Evolutionary conservation across 2,113 vertebrate genomes (phyloP).

Genomic region (Leptobrachium leishanense): DNA sequence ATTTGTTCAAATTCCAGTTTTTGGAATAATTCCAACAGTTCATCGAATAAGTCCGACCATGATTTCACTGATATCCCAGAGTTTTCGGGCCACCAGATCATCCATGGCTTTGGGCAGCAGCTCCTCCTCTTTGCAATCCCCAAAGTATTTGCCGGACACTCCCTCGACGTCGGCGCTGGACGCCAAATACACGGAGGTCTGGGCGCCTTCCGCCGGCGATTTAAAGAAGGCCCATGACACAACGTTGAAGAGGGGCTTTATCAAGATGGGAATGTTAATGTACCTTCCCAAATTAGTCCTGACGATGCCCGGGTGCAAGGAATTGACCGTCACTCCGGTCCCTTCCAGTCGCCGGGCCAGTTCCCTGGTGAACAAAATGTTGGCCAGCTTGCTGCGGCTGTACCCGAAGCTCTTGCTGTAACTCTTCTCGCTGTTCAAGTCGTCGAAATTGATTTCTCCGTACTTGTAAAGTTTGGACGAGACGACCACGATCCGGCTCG

Average conservation of each 20-base stretch:
- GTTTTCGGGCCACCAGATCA: constrained; percentile 76
- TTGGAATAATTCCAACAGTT: constrained; percentile 19
- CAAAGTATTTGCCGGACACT: constrained; percentile 87
- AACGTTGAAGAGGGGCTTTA: constrained; percentile 82
- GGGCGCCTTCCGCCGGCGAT: constrained; percentile 87
- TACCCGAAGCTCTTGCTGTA: constrained; percentile 90
- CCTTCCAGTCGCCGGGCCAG: constrained; percentile 78
- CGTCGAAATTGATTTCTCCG: constrained; percentile 89
- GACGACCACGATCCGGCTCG: constrained; percentile 87
- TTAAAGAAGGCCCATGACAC: constrained; percentile 86
- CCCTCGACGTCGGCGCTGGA: constrained; percentile 85
- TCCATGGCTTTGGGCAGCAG: constrained; percentile 84
- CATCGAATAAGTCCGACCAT: constrained; percentile 87
- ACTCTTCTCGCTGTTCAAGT: constrained; percentile 84
- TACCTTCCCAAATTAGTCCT: constrained; percentile 87
- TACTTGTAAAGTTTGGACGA: constrained; percentile 96
- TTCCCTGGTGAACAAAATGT: constrained; percentile 85
- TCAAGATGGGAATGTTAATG: constrained; percentile 81
- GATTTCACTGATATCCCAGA: constrained; percentile 89
- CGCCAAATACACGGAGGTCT: constrained; percentile 87
- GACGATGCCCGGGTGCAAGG: constrained; percentile 87
- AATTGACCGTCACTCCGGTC: constrained; percentile 83
- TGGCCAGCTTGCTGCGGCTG: constrained; percentile 92
- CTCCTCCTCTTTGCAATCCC: constrained; percentile 85
- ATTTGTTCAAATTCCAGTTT: not conserved